These are phyloP conservation scores for Microtus montanus DNA, from an alignment of 2,113 vertebrate genomes.

Conservation along the genomic window DNA sequence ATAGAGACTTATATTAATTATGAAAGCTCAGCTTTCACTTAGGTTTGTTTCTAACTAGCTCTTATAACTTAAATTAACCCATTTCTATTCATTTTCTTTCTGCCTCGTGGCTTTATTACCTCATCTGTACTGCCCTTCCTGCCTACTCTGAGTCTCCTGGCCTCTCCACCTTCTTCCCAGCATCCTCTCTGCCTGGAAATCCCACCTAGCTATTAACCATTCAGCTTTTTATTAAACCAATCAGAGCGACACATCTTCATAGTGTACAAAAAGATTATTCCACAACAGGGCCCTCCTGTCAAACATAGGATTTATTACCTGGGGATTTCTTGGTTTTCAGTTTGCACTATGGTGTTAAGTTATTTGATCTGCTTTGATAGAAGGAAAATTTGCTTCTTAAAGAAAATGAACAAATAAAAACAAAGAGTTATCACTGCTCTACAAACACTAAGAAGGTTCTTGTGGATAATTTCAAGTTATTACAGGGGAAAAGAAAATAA, in stretches of 20 bases:
- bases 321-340: conserved; percentile 43
- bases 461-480: background rate
- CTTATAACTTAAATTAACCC: background rate
- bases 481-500: background rate
- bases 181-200: background rate
- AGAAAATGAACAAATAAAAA: background rate
- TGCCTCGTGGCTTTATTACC: background rate
- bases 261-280: background rate
- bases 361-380: background rate
- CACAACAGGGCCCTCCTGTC: background rate
- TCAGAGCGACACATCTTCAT: background rate
- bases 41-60: background rate
- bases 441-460: conserved; percentile 34
- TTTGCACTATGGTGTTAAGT: conserved; percentile 33
- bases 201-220: too few species aligned
- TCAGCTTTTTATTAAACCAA: background rate
- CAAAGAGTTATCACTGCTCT: background rate
- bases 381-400: conserved; percentile 19
- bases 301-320: conserved; percentile 7
- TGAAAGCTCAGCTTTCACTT: background rate
- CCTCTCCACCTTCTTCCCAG: background rate
- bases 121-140: background rate
- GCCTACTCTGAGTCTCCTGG: background rate
- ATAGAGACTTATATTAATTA: background rate
- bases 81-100: background rate